Percentiles rank a stretch among this genome's conserved stretches.
Evolutionary conservation across 2,888 invertebrate species (phyloP).

Genomic region (Lasioglossum morio): DNA sequence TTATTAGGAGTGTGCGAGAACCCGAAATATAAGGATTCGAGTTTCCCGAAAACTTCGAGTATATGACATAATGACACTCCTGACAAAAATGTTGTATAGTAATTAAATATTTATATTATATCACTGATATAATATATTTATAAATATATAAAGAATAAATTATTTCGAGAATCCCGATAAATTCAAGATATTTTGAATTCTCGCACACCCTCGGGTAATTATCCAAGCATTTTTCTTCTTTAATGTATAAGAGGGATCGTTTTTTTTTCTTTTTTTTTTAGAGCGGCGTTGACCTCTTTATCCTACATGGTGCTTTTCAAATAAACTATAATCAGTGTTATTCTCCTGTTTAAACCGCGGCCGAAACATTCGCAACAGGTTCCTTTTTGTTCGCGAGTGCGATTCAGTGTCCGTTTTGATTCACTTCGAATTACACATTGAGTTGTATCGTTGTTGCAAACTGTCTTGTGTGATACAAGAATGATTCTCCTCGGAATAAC

Average conservation of each 20-base stretch:
- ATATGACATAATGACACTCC: too few species aligned
- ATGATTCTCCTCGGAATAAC: background rate
- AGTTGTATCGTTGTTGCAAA: slow-evolving; percentile 7
- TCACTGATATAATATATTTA: too few species aligned
- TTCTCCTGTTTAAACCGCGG: slow-evolving; percentile 26
- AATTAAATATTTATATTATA: too few species aligned
- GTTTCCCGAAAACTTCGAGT: too few species aligned
- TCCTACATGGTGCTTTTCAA: slow-evolving; percentile 50
- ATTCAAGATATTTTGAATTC: too few species aligned
- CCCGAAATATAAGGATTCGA: too few species aligned
- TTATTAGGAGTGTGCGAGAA: too few species aligned
- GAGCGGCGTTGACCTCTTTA: slow-evolving; percentile 18
- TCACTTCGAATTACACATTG: slow-evolving; percentile 10
- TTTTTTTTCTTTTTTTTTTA: background rate
- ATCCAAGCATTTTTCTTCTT: slow-evolving; percentile 21
- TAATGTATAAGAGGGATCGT: background rate
- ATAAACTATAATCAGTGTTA: slow-evolving; percentile 26
- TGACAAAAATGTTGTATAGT: too few species aligned
- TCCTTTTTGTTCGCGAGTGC: slow-evolving; percentile 19
- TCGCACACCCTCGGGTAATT: background rate
- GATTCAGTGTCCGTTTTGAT: slow-evolving; percentile 18
- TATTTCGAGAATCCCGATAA: too few species aligned
- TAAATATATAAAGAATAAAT: too few species aligned
- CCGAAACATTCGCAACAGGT: slow-evolving; percentile 21
- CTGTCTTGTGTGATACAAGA: background rate